These are phyloP conservation scores for Manduca sexta DNA, from an alignment of 1,140 invertebrate genomes.

Conservation along the genomic window DNA sequence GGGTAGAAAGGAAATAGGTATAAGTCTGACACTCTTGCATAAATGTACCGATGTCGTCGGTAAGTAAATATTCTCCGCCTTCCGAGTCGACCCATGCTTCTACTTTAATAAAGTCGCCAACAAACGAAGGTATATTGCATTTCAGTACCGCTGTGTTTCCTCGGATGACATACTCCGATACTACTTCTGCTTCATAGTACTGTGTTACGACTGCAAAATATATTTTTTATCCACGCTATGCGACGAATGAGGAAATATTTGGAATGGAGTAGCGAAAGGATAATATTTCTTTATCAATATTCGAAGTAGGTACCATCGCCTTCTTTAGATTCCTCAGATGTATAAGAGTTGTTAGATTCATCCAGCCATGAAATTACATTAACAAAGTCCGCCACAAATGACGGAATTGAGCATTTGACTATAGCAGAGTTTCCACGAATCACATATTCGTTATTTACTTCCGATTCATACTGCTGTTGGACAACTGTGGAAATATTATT, in stretches of 20 bases:
- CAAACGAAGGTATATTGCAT: constrained; percentile 94
- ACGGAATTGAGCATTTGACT: constrained; percentile 93
- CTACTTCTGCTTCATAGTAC: constrained; percentile 92
- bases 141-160: constrained; percentile 94
- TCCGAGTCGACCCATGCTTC: constrained; percentile 91
- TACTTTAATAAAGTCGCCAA: constrained; percentile 92
- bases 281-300: constrained; percentile 10
- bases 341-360: constrained; percentile 76
- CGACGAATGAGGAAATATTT: constrained; percentile 16
- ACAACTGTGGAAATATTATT: constrained; percentile 78
- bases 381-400: constrained; percentile 94
- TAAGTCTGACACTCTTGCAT: constrained; percentile 2
- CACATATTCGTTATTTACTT: constrained; percentile 93
- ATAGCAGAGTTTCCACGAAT: constrained; percentile 93
- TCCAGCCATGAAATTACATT: constrained; percentile 91
- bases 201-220: constrained; percentile 87
- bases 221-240: constrained; percentile 10
- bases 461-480: constrained; percentile 88
- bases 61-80: constrained; percentile 77
- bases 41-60: constrained; percentile 62
- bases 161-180: constrained; percentile 94
- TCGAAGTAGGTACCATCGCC: constrained; percentile 75
- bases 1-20: constrained; percentile 4
- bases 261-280: constrained; percentile 10
- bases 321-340: constrained; percentile 76